These are phyloP conservation scores for Drosophila ochracea DNA, from an alignment of 2,888 invertebrate genomes.

Conservation along the genomic window DNA sequence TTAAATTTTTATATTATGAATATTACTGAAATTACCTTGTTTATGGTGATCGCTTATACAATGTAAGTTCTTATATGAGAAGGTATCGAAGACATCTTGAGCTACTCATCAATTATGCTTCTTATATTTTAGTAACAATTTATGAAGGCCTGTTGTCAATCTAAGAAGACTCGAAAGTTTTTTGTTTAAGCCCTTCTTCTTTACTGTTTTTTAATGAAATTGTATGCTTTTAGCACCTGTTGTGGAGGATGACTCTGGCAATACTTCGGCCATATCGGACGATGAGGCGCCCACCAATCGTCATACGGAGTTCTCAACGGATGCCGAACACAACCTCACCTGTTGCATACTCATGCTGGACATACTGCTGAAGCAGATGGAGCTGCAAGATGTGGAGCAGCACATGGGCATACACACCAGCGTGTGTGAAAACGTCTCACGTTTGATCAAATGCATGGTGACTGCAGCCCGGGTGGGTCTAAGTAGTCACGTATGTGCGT, in stretches of 20 bases:
- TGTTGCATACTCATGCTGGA: conserved; percentile 99
- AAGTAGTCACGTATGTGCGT: conserved; percentile 87
- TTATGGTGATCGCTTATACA: neutral
- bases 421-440: conserved; percentile 90
- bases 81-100: neutral
- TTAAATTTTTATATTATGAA: neutral
- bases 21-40: neutral
- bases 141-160: neutral
- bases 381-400: conserved; percentile 93
- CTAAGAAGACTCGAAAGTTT: neutral
- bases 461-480: conserved; percentile 90
- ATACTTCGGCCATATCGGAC: conserved; percentile 89
- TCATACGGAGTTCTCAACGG: conserved; percentile 89
- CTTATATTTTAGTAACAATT: neutral
- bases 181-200: neutral
- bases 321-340: conserved; percentile 92
- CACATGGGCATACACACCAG: conserved; percentile 92
- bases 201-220: neutral
- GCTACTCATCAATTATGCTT: neutral
- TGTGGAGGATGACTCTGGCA: conserved; percentile 89
- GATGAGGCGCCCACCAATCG: conserved; percentile 88
- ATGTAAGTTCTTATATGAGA: neutral
- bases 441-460: conserved; percentile 91
- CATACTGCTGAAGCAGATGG: conserved; percentile 96
- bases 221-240: conserved; percentile 86